Evolutionary conservation across 2,888 invertebrate species (phyloP), one percentile per base, ranked within the genome.

Genomic region (Synanthedon formicaeformis): DNA sequence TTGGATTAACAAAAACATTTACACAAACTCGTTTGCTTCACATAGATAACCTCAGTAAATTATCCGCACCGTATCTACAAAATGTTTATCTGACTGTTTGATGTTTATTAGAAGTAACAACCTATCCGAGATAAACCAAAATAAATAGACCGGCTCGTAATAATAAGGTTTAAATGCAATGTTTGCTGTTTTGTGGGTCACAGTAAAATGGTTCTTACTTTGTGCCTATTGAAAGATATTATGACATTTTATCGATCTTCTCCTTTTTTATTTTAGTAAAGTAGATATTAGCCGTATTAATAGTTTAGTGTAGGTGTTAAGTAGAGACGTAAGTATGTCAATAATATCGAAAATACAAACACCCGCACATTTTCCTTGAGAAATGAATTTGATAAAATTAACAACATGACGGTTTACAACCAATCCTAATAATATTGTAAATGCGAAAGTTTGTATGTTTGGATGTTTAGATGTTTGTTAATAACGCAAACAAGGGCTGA

Each of bases 91-190:
- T 64, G 56, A 60, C 58, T 60, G 60, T 66, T 64, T 63, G 57
- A 70, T 67, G 66, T 69, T 70, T 71, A 69, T 71, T 69, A 60
- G 63, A 65, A 60, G 64, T 63, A 55, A 60, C 66, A 67, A 72
- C 70, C 64, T 65, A 62, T 61, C 52, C 56, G 56, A 62, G 59
- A 61, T 58, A 58, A 58, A 58, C 62, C 62, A 65, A 50, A 54
- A 48, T 56, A 61, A 52, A 48, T 50, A 34, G 34, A 34, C 34
- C 34, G 2, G 34, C 10, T 34, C 8, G 34, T 34, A 34, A 34
- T 34, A 34, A 34, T 23, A 23, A 34, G 34, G 34, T 34, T 8
- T 8, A 27, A 27, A 27, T 27, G 27, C 8, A 27, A 27, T 27
- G 27, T 27, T 34, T 34, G 10, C 34, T 34, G 8, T 34, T 34